These are phyloP conservation scores for Cheilosia vulpina DNA, from an alignment of 2,888 invertebrate species.

Conservation along the genomic window DNA sequence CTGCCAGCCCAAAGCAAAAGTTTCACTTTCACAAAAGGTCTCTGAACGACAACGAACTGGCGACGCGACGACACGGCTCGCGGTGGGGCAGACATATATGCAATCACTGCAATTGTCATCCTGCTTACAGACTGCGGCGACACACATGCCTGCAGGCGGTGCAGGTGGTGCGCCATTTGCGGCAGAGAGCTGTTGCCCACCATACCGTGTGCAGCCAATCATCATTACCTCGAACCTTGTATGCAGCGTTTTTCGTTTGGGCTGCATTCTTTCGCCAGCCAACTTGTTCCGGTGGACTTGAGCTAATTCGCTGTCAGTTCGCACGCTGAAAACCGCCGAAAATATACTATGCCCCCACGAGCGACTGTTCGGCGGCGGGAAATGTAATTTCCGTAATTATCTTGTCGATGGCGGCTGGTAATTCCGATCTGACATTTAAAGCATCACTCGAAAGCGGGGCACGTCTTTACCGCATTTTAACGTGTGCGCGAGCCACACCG, in stretches of 20 bases:
- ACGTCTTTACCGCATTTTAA: neutral
- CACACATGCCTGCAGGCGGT: constrained; percentile 50
- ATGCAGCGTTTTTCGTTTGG: constrained; percentile 24
- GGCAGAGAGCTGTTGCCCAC: neutral
- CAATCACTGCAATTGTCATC: constrained; percentile 71
- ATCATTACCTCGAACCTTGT: constrained; percentile 52
- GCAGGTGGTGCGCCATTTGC: constrained; percentile 63
- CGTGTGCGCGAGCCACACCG: neutral
- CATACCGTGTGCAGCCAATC: constrained; percentile 52
- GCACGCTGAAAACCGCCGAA: constrained; percentile 6
- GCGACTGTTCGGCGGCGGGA: neutral
- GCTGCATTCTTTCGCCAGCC: constrained; percentile 1
- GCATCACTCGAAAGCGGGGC: constrained; percentile 37
- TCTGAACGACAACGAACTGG: constrained; percentile 59
- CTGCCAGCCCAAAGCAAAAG: constrained; percentile 45
- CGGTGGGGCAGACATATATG: constrained; percentile 21
- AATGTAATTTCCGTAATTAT: constrained; percentile 66
- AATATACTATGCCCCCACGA: constrained; percentile 6
- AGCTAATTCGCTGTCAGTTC: constrained; percentile 51
- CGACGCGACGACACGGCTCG: constrained; percentile 1
- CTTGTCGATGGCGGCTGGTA: constrained; percentile 52
- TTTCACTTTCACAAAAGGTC: constrained; percentile 74
- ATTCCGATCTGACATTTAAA: constrained; percentile 66
- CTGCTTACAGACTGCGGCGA: constrained; percentile 44
- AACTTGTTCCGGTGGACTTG: constrained; percentile 51